Evolutionary conservation across 2,888 invertebrate species (phyloP), one percentile per base, ranked within the genome.

Genomic region (Bruchidius siliquastri): DNA sequence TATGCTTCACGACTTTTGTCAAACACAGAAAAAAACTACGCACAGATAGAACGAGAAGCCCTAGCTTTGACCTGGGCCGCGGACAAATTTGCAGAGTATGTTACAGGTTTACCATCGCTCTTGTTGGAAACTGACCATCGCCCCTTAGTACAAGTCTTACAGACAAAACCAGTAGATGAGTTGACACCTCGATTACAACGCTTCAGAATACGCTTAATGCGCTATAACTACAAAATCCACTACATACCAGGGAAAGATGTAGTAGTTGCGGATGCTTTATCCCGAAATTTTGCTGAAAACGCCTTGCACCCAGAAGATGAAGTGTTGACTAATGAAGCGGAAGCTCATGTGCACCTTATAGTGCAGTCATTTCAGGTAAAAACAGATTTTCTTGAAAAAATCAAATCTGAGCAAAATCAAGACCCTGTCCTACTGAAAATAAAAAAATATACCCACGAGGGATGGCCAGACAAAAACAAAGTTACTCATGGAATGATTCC

Each of bases 101-200:
- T 75, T 66, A 66, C 72, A 4, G 72, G 74, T 20, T 18, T 72
- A 22, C 22, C 10, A 26, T 26, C 26, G 8, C 13, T 70, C 22
- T 2, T 72, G 22, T 26, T 74, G 20, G 68, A 73, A 73, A 74
- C 74, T 2, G 75, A 75, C 71, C 75, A 75, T 67, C 70, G 70
- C n/a, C 75, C 75, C 13, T 67, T 75, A n/a, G 10, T 75, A 20
- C 74, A 75, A 67, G 69, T 75, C 21, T 49, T 70, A 13, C 72
- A 75, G 71, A 71, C 74, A 6, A 75, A 75, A 69, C 71, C 74
- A 10, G 67, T 75, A 18, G 74, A 75, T 67, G 75, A 75, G 49
- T 21, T 73, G 20, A 75, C 75, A 10, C 75, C 75, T 10, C 70
- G 74, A 70, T 30, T 74, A 22, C 75, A 72, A n/a, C n/a, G n/a